Conservation (phyloP, 92 coral and sea anemone genomes). For the Palythoa heliodiscus region DNA sequence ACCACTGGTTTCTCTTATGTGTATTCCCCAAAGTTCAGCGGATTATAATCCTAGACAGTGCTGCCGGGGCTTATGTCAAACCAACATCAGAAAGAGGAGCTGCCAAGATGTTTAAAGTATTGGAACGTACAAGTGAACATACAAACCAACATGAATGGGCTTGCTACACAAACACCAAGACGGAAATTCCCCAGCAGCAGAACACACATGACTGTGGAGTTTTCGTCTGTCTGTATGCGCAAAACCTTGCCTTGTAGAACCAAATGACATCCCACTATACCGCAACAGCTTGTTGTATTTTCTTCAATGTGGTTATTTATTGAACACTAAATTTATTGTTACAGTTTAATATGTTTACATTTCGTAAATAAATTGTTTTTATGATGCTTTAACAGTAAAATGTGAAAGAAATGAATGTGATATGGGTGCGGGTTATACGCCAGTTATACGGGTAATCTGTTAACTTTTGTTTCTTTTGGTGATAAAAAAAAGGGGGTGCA, state of each 20-base stretch:
- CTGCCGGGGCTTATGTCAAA: constrained; percentile 39
- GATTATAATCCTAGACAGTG: constrained; percentile 45
- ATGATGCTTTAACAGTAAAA: too few relatives aligned
- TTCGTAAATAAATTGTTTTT: too few relatives aligned
- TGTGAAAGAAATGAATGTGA: too few relatives aligned
- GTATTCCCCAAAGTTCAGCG: constrained; percentile 46
- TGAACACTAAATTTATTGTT: too few relatives aligned
- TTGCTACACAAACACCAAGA: background rate
- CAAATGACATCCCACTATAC: constrained; percentile 26
- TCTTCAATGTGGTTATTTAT: too few relatives aligned
- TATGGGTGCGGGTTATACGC: too few relatives aligned
- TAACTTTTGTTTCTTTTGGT: too few relatives aligned
- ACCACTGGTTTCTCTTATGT: constrained; percentile 58
- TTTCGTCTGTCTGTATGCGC: constrained; percentile 7
- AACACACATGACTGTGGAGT: constrained; percentile 37
- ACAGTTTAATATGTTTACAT: too few relatives aligned
- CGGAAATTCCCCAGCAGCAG: background rate
- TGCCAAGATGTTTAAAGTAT: constrained; percentile 23
- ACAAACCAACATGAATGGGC: constrained; percentile 31
- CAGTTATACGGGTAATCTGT: too few relatives aligned
- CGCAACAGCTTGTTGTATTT: too few relatives aligned
- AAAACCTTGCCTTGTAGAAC: constrained; percentile 23
- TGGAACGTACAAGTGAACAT: constrained; percentile 27
- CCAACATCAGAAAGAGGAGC: constrained; percentile 18
- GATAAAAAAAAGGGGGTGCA: too few relatives aligned